Conservation (phyloP, 2,797 vertebrate species). For the Cygnus olor region DNA sequence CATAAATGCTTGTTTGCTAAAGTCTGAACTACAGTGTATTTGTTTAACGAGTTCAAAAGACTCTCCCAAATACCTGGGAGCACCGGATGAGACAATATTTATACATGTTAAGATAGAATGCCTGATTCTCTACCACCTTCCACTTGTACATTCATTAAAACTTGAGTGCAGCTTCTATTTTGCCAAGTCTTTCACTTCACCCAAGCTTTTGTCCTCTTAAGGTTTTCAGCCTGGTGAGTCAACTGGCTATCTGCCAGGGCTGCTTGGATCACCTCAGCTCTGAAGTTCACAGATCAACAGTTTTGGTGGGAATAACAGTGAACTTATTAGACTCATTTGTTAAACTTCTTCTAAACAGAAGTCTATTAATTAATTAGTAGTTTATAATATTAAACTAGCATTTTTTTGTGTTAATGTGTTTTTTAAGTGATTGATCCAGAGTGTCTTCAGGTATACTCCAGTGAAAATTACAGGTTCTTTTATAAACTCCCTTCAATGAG, state of each 20-base stretch:
- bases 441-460: background rate
- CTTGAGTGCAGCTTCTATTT: background rate
- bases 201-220: background rate
- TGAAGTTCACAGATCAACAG: background rate
- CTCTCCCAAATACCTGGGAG: background rate
- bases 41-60: background rate
- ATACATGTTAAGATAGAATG: background rate
- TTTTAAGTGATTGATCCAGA: background rate
- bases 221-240: background rate
- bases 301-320: background rate
- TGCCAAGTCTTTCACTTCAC: background rate
- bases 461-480: background rate
- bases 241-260: background rate
- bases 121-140: background rate
- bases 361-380: slow-evolving; percentile 1
- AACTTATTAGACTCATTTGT: background rate
- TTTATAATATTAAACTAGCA: background rate
- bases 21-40: background rate
- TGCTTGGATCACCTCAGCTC: background rate
- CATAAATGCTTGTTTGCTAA: background rate
- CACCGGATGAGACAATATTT: background rate
- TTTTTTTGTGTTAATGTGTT: background rate
- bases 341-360: slow-evolving; percentile 1
- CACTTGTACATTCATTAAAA: background rate
- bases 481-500: background rate